Percentiles rank a stretch among this genome's conserved stretches.
Evolutionary conservation across 2,888 invertebrate species (phyloP).

Genomic region (Cryptus armator): DNA sequence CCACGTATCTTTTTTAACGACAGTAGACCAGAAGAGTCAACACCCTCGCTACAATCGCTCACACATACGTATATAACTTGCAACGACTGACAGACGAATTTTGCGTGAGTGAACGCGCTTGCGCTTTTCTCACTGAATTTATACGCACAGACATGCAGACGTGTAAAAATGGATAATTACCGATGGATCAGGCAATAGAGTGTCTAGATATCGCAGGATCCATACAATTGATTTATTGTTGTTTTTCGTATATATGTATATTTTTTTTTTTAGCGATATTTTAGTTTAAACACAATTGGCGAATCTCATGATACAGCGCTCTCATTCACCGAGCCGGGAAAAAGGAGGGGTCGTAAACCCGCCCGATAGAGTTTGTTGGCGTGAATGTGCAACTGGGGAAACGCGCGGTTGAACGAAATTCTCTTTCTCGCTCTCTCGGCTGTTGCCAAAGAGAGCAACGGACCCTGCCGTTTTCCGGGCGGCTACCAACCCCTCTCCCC

Average conservation of each 20-base stretch:
- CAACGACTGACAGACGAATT: conserved; percentile 50
- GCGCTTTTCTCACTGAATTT: conserved; percentile 53
- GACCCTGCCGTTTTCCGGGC: conserved; percentile 63
- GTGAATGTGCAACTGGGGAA: conserved; percentile 61
- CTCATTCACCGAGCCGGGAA: conserved; percentile 1
- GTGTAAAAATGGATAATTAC: conserved; percentile 31
- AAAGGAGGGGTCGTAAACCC: conserved; percentile 65
- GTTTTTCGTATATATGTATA: background rate
- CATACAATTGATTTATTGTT: background rate
- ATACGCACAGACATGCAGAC: conserved; percentile 23
- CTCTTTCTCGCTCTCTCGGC: conserved; percentile 20
- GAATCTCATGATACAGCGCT: conserved; percentile 4
- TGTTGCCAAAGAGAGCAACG: conserved; percentile 72
- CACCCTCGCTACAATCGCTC: conserved; percentile 49
- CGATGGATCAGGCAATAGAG: background rate
- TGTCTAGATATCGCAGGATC: background rate
- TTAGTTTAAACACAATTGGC: conserved; percentile 20
- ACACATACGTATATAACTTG: conserved; percentile 15
- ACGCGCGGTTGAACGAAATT: conserved; percentile 65
- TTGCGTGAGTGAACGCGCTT: conserved; percentile 61
- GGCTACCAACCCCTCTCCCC: conserved; percentile 28
- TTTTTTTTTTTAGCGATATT: background rate
- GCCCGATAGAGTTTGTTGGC: conserved; percentile 40
- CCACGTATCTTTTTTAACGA: conserved; percentile 3
- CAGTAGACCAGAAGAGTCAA: conserved; percentile 23